These are phyloP conservation scores for Diceros bicornis DNA, from an alignment of 2,797 vertebrate species.

Conservation along the genomic window DNA sequence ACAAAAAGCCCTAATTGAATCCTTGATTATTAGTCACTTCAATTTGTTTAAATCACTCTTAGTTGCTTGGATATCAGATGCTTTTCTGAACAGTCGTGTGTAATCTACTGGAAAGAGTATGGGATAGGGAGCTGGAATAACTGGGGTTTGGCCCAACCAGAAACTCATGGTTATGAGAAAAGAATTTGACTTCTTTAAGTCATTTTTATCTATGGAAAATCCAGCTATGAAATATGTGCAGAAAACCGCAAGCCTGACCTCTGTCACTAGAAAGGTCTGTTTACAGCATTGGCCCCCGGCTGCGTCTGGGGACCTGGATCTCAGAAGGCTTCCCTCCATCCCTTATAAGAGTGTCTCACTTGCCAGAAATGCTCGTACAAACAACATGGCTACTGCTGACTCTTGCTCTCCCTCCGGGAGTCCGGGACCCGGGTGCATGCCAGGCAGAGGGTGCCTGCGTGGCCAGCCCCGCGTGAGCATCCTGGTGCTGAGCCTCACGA, in stretches of 20 bases:
- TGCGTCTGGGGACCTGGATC: conserved; percentile 17
- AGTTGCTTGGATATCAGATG: neutral
- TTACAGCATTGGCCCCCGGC: neutral
- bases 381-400: neutral
- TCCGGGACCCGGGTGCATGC: neutral
- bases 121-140: neutral
- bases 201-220: conserved; percentile 60
- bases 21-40: conserved; percentile 38
- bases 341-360: neutral
- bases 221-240: neutral
- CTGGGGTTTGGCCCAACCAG: neutral
- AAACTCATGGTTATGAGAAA: conserved; percentile 34
- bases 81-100: neutral
- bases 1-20: neutral
- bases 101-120: conserved; percentile 14
- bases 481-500: neutral
- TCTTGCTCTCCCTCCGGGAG: neutral
- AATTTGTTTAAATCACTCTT: conserved; percentile 13
- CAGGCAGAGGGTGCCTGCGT: neutral
- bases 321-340: neutral
- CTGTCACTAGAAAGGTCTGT: conserved; percentile 2
- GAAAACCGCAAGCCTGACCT: neutral
- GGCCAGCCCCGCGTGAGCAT: neutral
- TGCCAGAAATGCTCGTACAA: neutral
- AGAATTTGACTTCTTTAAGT: conserved; percentile 32